These are phyloP conservation scores for Alouatta palliata DNA, from an alignment of 2,113 vertebrate species.

Conservation along the genomic window DNA sequence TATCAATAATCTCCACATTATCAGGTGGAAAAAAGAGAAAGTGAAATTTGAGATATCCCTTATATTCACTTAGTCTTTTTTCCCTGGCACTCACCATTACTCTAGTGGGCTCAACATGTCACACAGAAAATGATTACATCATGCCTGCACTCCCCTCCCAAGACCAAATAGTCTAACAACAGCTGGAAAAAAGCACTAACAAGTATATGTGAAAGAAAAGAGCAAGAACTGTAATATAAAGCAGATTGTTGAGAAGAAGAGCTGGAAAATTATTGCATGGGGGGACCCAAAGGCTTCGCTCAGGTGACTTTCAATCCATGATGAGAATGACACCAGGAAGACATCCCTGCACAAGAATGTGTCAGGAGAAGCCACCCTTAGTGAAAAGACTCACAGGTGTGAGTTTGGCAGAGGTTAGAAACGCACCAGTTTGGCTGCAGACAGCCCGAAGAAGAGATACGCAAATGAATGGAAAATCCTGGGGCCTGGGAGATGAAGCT, in stretches of 20 bases:
- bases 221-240: no score
- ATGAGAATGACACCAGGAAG: no score
- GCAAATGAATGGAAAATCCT: not conserved
- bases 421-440: not conserved
- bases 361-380: no score
- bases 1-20: not conserved
- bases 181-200: not conserved
- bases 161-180: not conserved
- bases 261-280: no score
- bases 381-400: not conserved
- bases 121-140: not conserved
- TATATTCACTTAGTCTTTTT: not conserved
- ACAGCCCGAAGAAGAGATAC: not conserved
- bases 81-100: not conserved
- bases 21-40: not conserved
- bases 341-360: no score
- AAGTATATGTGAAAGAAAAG: no score
- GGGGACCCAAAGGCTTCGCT: no score
- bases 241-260: no score
- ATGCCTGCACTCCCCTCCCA: not conserved
- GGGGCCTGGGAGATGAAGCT: no score
- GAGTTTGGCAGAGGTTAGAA: not conserved
- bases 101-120: not conserved
- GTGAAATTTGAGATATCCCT: not conserved
- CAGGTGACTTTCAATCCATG: no score